A percentile compares a stretch with the other conserved stretches of the same genome.
Conservation (phyloP, 2,888 invertebrate species). For the Mechanitis messenoides region DNA sequence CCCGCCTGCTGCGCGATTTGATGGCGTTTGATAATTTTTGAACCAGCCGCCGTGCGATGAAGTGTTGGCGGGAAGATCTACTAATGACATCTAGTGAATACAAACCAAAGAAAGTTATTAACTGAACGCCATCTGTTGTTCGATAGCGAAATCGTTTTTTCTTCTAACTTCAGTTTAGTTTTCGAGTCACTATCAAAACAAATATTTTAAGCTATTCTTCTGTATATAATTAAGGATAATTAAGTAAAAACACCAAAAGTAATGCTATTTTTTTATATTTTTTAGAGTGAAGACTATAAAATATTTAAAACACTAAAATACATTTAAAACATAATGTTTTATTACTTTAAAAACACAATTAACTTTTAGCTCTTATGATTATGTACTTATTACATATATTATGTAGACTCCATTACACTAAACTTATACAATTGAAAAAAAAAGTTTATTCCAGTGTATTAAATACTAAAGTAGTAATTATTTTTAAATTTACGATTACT, state of each 20-base stretch:
- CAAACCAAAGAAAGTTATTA: conserved; percentile 11
- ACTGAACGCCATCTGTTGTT: conserved; percentile 45
- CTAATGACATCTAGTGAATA: conserved; percentile 43
- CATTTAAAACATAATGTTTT: conserved; percentile 2
- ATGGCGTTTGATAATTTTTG: conserved; percentile 66
- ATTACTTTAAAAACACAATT: conserved; percentile 2
- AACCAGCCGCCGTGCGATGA: conserved; percentile 52
- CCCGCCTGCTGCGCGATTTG: conserved; percentile 63
- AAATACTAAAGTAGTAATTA: conserved; percentile 6
- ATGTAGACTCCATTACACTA: conserved; percentile 7
- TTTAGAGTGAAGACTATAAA: conserved; percentile 18
- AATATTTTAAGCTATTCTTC: too few relatives aligned
- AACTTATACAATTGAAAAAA: conserved; percentile 11
- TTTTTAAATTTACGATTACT: not conserved
- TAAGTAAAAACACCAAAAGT: conserved; percentile 6
- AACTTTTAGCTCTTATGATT: not conserved
- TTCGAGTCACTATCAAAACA: too few relatives aligned
- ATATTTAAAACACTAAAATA: conserved; percentile 9
- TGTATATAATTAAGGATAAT: not conserved
- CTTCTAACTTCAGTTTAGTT: too few relatives aligned
- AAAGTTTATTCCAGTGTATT: conserved; percentile 2
- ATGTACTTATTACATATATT: not conserved
- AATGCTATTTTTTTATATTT: conserved; percentile 15
- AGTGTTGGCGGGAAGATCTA: conserved; percentile 27
- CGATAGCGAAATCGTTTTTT: conserved; percentile 34